A percentile compares a stretch with the other conserved stretches of the same genome.
Conservation (phyloP, 2,888 invertebrate genomes). For the Phytoseiulus persimilis region DNA sequence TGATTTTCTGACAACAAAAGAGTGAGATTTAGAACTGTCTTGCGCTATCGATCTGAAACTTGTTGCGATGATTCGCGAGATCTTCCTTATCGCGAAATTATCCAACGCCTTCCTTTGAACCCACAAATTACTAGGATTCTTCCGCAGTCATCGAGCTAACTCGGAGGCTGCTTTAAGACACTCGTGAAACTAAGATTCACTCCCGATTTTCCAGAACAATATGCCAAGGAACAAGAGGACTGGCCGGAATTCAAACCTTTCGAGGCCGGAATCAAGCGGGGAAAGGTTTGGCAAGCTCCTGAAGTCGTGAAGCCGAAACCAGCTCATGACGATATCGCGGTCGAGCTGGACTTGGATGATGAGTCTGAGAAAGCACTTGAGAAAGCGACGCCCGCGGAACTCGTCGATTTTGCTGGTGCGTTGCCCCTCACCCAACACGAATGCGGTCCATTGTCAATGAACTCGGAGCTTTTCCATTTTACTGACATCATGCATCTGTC, state of each 20-base stretch:
- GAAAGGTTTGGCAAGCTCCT: slow-evolving; percentile 55
- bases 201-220: slow-evolving; percentile 63
- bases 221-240: slow-evolving; percentile 95
- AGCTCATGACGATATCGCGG: slow-evolving; percentile 68
- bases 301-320: slow-evolving; percentile 52
- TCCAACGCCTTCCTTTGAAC: no score
- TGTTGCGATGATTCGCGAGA: no score
- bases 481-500: neutral
- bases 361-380: slow-evolving; percentile 85
- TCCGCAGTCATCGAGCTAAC: no score
- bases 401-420: slow-evolving; percentile 89
- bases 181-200: neutral
- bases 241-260: slow-evolving; percentile 90
- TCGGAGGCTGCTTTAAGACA: neutral
- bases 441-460: neutral
- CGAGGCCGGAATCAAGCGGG: slow-evolving; percentile 78
- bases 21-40: no score
- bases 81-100: no score
- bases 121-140: no score
- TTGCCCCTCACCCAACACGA: slow-evolving; percentile 48
- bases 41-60: no score
- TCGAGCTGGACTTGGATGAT: slow-evolving; percentile 82
- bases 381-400: slow-evolving; percentile 83
- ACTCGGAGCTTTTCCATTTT: neutral
- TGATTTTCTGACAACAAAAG: no score